Conservation (phyloP, 2,888 invertebrate species). For the Plusia festucae region DNA sequence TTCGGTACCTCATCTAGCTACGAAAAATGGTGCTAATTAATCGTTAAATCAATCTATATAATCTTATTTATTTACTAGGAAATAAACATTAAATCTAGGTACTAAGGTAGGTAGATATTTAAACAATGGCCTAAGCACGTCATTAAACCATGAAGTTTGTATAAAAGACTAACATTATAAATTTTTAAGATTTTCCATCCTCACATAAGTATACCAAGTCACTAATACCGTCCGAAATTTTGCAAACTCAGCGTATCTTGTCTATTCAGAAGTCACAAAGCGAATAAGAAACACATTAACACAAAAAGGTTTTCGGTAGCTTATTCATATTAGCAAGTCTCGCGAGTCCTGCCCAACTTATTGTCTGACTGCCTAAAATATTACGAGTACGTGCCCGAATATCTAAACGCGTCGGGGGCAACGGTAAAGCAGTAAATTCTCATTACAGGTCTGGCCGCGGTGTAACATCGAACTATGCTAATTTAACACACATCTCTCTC, state of each 20-base stretch:
- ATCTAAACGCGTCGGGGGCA: conserved; percentile 61
- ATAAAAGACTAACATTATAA: no score
- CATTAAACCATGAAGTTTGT: no score
- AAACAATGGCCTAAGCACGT: no score
- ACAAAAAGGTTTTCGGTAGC: conserved; percentile 23
- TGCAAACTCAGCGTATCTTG: neutral
- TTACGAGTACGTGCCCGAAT: conserved; percentile 61
- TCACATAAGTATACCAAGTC: neutral
- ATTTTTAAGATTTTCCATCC: neutral
- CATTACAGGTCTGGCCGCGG: conserved; percentile 69
- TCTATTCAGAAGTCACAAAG: conserved; percentile 5
- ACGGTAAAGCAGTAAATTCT: conserved; percentile 75
- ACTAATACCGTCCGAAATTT: neutral
- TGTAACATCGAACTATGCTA: conserved; percentile 79
- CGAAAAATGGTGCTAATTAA: no score
- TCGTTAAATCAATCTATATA: no score
- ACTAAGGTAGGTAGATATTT: no score
- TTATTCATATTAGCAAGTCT: conserved; percentile 41
- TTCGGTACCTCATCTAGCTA: no score
- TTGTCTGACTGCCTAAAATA: conserved; percentile 50
- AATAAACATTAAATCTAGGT: no score
- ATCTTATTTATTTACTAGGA: no score
- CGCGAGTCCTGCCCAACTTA: conserved; percentile 39
- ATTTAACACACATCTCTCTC: conserved; percentile 74
- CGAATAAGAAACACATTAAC: conserved; percentile 37